phyloP scores from a whole-genome alignment of 2,888 invertebrate species.

The Scrobipalpa costella region DNA sequence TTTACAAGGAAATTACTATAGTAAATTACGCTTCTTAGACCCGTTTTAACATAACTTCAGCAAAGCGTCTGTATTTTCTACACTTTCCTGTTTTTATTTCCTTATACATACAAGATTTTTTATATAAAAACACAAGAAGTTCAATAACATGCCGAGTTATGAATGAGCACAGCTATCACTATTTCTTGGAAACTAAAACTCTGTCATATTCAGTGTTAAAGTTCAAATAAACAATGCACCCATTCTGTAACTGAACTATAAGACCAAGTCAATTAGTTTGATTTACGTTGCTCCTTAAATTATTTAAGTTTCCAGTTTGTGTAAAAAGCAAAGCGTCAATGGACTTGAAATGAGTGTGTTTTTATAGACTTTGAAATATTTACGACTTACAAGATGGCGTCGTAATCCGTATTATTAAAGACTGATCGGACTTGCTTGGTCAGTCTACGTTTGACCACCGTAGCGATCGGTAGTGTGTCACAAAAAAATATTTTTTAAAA shows the following conservation, averaged over 20 bases:
- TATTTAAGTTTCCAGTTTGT: no score
- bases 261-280: background rate
- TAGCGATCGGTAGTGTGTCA: conserved; percentile 21
- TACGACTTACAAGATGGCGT: conserved; percentile 1
- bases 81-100: background rate
- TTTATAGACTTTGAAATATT: background rate
- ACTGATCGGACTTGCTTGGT: conserved; percentile 14
- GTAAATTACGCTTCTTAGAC: no score
- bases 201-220: background rate
- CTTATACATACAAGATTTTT: background rate
- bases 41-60: no score
- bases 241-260: background rate
- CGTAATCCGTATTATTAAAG: conserved; percentile 5
- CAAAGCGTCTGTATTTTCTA: no score
- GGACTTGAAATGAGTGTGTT: background rate
- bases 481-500: conserved; percentile 19
- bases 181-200: conserved; percentile 3
- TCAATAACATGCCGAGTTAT: conserved; percentile 6
- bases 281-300: background rate
- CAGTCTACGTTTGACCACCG: conserved; percentile 29
- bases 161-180: background rate
- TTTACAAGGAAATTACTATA: no score
- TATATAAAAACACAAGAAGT: background rate
- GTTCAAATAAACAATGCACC: conserved; percentile 1
- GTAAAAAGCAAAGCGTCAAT: background rate